These are phyloP conservation scores for Anguilla obscura DNA, from an alignment of 2,797 vertebrate species.

Conservation along the genomic window DNA sequence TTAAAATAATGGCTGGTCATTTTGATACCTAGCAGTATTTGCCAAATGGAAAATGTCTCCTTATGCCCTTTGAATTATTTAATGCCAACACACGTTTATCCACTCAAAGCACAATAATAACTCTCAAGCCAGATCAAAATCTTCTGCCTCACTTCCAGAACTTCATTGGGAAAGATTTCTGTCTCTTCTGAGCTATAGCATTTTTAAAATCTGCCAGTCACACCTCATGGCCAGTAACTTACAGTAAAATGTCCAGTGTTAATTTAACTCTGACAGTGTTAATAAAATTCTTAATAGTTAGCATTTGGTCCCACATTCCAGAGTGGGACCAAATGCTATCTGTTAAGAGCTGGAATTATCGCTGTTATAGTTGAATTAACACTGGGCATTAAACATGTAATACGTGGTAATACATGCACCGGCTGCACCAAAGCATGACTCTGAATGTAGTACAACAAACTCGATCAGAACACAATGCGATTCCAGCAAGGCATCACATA, in stretches of 20 bases:
- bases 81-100: conserved; percentile 25
- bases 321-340: no score
- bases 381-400: not conserved
- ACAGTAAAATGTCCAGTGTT: no score
- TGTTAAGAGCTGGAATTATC: no score
- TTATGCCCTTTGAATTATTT: conserved; percentile 35
- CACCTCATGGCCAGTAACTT: not conserved
- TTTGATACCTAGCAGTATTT: not conserved
- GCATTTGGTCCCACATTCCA: no score
- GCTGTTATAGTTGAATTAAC: no score
- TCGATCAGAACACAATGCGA: not conserved
- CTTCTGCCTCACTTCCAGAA: not conserved
- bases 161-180: conserved; percentile 22
- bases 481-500: not conserved
- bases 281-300: no score
- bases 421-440: not conserved
- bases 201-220: not conserved
- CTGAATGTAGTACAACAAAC: not conserved
- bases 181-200: not conserved
- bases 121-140: conserved; percentile 21
- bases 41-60: conserved; percentile 1
- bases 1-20: conserved; percentile 5
- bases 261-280: no score
- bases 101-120: conserved; percentile 28
- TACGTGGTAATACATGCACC: not conserved